Conservation (phyloP, 2,797 vertebrate genomes). For the Pseudomugil gertrudae region DNA sequence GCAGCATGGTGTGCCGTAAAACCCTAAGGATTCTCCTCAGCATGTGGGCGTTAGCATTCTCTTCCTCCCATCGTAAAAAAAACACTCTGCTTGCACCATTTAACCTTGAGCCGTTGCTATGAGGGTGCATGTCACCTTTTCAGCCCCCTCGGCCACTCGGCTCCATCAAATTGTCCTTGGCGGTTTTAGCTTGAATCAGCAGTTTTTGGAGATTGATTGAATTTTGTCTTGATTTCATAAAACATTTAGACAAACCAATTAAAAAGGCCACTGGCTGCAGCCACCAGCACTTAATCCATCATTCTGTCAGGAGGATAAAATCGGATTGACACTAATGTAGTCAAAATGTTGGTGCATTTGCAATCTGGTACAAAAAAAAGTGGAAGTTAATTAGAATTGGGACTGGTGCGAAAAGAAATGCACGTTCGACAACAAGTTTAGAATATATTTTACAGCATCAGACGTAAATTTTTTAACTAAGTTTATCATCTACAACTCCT, state of each 20-base stretch:
- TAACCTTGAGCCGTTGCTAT: constrained; percentile 77
- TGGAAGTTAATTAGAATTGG: constrained; percentile 69
- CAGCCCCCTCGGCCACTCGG: constrained; percentile 50
- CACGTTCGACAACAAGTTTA: constrained; percentile 21
- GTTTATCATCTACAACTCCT: constrained; percentile 20
- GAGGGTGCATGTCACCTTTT: constrained; percentile 68
- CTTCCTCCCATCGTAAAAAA: constrained; percentile 45
- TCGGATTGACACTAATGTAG: constrained; percentile 72
- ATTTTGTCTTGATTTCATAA: constrained; percentile 84
- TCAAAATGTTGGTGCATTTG: constrained; percentile 75
- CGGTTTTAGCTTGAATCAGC: constrained; percentile 75
- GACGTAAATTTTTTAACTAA: constrained; percentile 31
- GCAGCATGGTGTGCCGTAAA: constrained; percentile 48
- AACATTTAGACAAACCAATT: constrained; percentile 85
- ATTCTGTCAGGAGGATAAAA: constrained; percentile 70
- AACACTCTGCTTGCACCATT: constrained; percentile 46
- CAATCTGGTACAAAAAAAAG: constrained; percentile 72
- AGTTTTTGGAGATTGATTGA: constrained; percentile 75
- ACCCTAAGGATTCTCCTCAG: constrained; percentile 22
- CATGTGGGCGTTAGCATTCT: constrained; percentile 39
- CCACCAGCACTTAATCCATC: constrained; percentile 77
- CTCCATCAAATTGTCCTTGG: constrained; percentile 78
- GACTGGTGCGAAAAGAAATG: constrained; percentile 33
- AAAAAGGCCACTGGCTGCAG: constrained; percentile 76
- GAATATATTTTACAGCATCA: constrained; percentile 21